A percentile compares a stretch with the other conserved stretches of the same genome.
phyloP scores from a whole-genome alignment of 2,113 vertebrate species.

The Australoheros scitulus region DNA sequence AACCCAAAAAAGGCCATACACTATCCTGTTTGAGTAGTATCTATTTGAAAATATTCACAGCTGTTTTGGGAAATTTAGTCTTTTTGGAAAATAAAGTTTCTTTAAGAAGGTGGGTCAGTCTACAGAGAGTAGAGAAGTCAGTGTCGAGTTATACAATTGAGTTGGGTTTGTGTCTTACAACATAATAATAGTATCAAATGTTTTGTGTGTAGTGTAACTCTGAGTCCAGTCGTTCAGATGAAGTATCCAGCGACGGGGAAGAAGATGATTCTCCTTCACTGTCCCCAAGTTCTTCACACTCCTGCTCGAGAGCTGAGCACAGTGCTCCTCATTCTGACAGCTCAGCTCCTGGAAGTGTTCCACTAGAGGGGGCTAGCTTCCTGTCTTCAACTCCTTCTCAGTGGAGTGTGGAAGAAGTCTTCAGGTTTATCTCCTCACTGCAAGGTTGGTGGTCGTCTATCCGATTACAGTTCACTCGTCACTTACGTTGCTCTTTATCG shows the following conservation, averaged over 20 bases:
- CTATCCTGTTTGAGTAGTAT: not conserved
- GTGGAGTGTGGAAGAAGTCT: constrained; percentile 97
- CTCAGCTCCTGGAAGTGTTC: constrained; percentile 84
- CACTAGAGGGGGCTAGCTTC: constrained; percentile 87
- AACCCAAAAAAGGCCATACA: not conserved
- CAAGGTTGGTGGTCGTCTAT: constrained; percentile 82
- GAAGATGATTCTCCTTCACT: constrained; percentile 88
- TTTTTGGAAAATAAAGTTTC: not conserved
- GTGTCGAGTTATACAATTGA: too few species aligned
- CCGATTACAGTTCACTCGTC: not conserved
- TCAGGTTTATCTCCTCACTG: constrained; percentile 93
- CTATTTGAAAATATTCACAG: not conserved
- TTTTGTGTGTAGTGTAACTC: constrained; percentile 84
- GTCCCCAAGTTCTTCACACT: constrained; percentile 89
- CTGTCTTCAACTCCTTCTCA: constrained; percentile 89
- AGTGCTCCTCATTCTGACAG: constrained; percentile 80
- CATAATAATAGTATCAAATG: not conserved
- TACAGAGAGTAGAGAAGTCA: too few species aligned
- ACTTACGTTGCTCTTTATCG: not conserved
- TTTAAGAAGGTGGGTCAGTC: not conserved
- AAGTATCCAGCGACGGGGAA: constrained; percentile 93
- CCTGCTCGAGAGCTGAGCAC: constrained; percentile 84
- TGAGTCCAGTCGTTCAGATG: constrained; percentile 94
- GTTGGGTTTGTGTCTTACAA: not conserved
- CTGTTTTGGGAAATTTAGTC: not conserved